Evolutionary conservation across 2,113 vertebrate genomes (phyloP).

Genomic region (Lycaon pictus): DNA sequence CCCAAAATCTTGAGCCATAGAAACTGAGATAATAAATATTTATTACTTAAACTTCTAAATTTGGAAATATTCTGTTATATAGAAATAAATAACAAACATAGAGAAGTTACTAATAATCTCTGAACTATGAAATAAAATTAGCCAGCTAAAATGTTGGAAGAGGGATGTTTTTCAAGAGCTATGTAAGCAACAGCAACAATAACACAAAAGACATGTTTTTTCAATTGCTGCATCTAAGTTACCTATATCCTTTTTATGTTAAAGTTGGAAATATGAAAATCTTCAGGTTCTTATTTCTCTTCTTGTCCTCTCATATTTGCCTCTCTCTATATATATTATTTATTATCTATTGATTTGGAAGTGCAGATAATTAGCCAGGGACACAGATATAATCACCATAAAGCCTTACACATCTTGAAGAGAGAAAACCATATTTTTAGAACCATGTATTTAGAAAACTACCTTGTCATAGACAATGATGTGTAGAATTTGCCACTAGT

Average conservation of each 20-base stretch:
- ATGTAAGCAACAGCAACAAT: not conserved
- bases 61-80: not conserved
- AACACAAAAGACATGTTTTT: not conserved
- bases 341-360: not conserved
- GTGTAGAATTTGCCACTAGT: not conserved
- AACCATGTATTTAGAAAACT: not conserved
- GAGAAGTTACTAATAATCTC: not conserved
- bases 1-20: not conserved
- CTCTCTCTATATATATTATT: not conserved
- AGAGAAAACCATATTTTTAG: not conserved
- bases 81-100: not conserved
- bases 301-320: not conserved
- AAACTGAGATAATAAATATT: not conserved
- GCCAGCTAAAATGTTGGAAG: not conserved
- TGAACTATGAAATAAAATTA: conserved; percentile 4
- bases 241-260: not conserved
- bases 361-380: not conserved
- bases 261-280: not conserved
- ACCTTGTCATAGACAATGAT: not conserved
- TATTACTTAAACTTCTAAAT: not conserved
- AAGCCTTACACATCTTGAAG: not conserved
- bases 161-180: not conserved
- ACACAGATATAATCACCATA: not conserved
- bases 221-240: not conserved
- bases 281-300: not conserved